Base-by-base conservation (phyloP, 2,888 invertebrate species). In the Carabus problematicus region DNA sequence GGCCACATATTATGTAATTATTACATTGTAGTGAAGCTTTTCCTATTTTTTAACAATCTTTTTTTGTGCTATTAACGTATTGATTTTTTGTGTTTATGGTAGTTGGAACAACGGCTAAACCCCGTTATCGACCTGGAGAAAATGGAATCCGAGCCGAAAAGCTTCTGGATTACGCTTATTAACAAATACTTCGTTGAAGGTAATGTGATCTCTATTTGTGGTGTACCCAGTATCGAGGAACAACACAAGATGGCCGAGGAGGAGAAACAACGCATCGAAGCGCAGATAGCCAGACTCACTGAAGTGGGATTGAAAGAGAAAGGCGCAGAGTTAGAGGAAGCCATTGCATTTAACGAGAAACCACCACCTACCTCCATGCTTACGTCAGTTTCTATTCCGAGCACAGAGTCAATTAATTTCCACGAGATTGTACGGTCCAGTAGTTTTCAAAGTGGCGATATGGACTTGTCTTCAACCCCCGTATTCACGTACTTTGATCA, bases 401-500 rank as follows among this genome's bases (percentile, higher is more conserved):
- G 89, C 71, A 88, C 90, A 54, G 87, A 88, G 59, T 86, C 86
- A 1, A 91, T 95, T 66, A 86, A 88, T 75, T 92, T 90, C 76
- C 90, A 91, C 80, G 79, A 84, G 68, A 85, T 82, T 16, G 72
- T 71, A 3, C 73, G 82, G 40, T 87, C 83, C 73, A 81, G 82
- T 11, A 82, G 84, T 18, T 83, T 81, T 49, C 78, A 78, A 11
- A 58, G 72, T 12, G 78, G 83, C 42, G 83, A 83, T 64, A 84
- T 87, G 75, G 85, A 89, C 77, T 82, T 91, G 9, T 79, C 81
- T 1, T 83, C 88, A 58, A 80, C 93, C 54, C 93, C 94, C 0
- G 82, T 94, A 16, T 91, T 88, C 76, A 88, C 93, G 0, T 89
- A 92, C 73, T 84, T 94, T 60, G 92, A 94, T 82, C 89, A 92